These are phyloP conservation scores for Pachypeltis micranthus DNA, from an alignment of 1,140 invertebrate species.

Conservation along the genomic window DNA sequence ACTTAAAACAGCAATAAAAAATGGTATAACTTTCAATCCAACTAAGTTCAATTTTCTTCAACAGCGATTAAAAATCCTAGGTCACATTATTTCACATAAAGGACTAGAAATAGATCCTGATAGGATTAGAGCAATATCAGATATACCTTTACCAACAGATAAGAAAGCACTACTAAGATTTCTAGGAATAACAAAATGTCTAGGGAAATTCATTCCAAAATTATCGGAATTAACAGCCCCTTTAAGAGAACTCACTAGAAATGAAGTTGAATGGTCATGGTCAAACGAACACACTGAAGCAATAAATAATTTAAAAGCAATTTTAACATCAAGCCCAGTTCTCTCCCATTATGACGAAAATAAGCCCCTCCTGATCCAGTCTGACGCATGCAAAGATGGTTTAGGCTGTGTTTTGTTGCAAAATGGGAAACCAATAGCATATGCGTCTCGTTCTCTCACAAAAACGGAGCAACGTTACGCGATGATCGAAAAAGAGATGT, in stretches of 20 bases:
- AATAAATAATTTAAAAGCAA: slow-evolving; percentile 33
- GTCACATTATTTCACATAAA: slow-evolving; percentile 28
- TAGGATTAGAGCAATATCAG: slow-evolving; percentile 33
- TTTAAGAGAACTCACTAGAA: slow-evolving; percentile 34
- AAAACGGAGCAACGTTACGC: slow-evolving; percentile 27
- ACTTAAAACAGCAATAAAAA: slow-evolving; percentile 16
- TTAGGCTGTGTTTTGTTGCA: slow-evolving; percentile 26
- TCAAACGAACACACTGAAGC: slow-evolving; percentile 25
- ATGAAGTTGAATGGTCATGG: slow-evolving; percentile 34
- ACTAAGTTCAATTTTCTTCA: slow-evolving; percentile 34
- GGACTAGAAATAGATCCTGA: slow-evolving; percentile 32
- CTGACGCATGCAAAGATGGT: slow-evolving; percentile 10
- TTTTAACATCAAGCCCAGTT: slow-evolving; percentile 23
- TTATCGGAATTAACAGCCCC: slow-evolving; percentile 32
- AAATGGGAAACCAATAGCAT: slow-evolving; percentile 32
- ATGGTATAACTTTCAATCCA: slow-evolving; percentile 15
- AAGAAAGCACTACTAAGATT: slow-evolving; percentile 30
- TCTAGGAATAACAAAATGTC: slow-evolving; percentile 34
- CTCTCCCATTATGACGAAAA: slow-evolving; percentile 26
- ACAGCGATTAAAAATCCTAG: slow-evolving; percentile 35
- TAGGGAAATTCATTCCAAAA: slow-evolving; percentile 34
- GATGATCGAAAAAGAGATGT: slow-evolving; percentile 26
- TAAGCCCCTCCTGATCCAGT: slow-evolving; percentile 19
- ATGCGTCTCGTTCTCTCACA: slow-evolving; percentile 28
- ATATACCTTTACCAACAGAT: slow-evolving; percentile 30